Conservation (phyloP, 53 echinoderm and acorn worm species). For the Paracentrotus lividus region DNA sequence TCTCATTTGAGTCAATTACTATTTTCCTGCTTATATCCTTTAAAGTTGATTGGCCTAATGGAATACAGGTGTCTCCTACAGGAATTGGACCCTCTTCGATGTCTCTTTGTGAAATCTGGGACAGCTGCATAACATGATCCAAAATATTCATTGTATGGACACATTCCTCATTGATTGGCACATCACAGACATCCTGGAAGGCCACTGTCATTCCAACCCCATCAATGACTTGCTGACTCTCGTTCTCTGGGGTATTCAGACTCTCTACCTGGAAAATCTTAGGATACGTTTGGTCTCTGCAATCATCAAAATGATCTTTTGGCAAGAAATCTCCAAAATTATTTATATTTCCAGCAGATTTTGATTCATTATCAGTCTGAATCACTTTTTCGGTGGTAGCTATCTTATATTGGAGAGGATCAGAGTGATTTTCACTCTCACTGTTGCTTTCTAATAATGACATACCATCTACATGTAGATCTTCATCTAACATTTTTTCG, state of each 20-base stretch:
- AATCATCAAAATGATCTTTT: not conserved
- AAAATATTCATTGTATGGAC: slow-evolving; percentile 62
- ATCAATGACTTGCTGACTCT: not conserved
- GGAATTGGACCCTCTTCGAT: not conserved
- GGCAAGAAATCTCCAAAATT: not conserved
- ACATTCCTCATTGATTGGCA: slow-evolving; percentile 59
- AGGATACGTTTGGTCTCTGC: not conserved
- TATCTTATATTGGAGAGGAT: not conserved
- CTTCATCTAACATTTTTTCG: not conserved
- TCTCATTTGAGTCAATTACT: not conserved
- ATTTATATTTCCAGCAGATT: not conserved
- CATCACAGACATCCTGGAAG: slow-evolving; percentile 24
- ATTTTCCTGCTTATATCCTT: not conserved
- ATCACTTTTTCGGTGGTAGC: not conserved
- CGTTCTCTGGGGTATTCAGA: slow-evolving; percentile 1
- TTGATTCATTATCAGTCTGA: not conserved
- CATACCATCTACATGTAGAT: not conserved
- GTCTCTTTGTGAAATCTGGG: slow-evolving; percentile 51
- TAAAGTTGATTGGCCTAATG: not conserved
- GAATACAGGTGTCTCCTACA: not conserved
- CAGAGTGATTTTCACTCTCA: not conserved
- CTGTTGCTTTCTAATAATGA: not conserved
- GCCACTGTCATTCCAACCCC: slow-evolving; percentile 8
- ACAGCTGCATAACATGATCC: slow-evolving; percentile 63
- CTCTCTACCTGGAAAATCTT: not conserved